A percentile compares a stretch with the other conserved stretches of the same genome.
Evolutionary conservation across 1,140 invertebrate species (phyloP).

Genomic region (Leptinotarsa defecta): DNA sequence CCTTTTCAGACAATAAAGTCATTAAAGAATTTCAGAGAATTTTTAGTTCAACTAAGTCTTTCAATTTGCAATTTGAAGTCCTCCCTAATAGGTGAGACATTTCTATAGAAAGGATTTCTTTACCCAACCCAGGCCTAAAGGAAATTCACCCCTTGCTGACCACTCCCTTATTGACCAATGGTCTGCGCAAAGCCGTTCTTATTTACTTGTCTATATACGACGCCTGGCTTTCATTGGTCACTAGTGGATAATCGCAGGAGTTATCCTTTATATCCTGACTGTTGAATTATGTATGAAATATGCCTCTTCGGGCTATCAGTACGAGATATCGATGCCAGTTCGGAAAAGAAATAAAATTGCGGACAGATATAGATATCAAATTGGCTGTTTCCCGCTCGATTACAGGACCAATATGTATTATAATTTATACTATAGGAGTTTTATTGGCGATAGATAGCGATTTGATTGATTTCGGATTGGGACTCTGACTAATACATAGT

Average conservation of each 20-base stretch:
- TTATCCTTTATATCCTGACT: constrained; percentile 19
- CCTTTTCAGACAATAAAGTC: too few relatives aligned
- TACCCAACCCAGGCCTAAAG: constrained; percentile 15
- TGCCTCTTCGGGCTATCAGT: constrained; percentile 1
- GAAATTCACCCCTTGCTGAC: constrained; percentile 27
- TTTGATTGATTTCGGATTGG: constrained; percentile 21
- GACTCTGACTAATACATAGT: constrained; percentile 21
- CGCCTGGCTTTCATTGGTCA: constrained; percentile 21
- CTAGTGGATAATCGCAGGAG: constrained; percentile 20
- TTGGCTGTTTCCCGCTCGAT: constrained; percentile 22
- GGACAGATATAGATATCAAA: constrained; percentile 24
- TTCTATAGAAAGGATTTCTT: constrained; percentile 12
- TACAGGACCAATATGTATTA: constrained; percentile 28
- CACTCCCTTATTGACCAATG: constrained; percentile 30
- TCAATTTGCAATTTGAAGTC: neutral
- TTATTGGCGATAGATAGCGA: constrained; percentile 23
- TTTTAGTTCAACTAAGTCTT: too few relatives aligned
- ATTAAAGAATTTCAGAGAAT: too few relatives aligned
- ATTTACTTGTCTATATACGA: constrained; percentile 13
- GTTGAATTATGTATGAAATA: constrained; percentile 12
- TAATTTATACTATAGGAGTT: constrained; percentile 24
- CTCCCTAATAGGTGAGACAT: constrained; percentile 9
- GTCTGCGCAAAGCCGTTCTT: constrained; percentile 23
- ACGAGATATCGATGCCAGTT: constrained; percentile 15
- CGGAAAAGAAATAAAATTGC: constrained; percentile 20